phyloP scores from a whole-genome alignment of 92 coral and sea anemone genomes.

The Heteractis magnifica region DNA sequence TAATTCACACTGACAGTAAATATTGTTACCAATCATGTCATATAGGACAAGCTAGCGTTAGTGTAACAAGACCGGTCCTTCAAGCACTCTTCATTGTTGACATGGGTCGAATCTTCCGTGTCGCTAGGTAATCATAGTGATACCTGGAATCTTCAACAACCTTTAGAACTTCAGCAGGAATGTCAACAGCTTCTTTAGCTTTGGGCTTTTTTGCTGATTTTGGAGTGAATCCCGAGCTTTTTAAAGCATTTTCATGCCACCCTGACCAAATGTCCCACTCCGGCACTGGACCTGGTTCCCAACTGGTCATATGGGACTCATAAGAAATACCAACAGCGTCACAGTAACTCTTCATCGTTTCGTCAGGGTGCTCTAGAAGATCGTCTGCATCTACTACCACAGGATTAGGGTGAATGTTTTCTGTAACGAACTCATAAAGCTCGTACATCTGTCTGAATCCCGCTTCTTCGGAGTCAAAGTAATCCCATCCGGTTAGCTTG shows the following conservation, averaged over 20 bases:
- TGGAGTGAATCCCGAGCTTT: constrained; percentile 79
- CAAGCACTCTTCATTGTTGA: not conserved
- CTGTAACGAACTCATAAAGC: constrained; percentile 69
- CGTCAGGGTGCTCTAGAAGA: constrained; percentile 74
- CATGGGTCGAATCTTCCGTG: constrained; percentile 30
- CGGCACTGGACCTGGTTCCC: constrained; percentile 89
- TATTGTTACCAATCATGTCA: too few species aligned
- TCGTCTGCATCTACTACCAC: constrained; percentile 95
- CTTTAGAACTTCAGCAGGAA: constrained; percentile 58
- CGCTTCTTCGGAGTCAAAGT: constrained; percentile 84
- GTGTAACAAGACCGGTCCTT: not conserved
- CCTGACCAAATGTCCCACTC: constrained; percentile 94
- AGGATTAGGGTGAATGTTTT: constrained; percentile 61
- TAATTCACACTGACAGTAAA: too few species aligned
- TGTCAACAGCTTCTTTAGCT: constrained; percentile 20
- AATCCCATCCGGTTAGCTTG: constrained; percentile 94
- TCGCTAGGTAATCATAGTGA: constrained; percentile 48
- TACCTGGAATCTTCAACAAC: constrained; percentile 57
- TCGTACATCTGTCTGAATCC: constrained; percentile 91
- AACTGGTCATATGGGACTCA: constrained; percentile 82
- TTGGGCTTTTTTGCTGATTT: constrained; percentile 30
- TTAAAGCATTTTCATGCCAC: constrained; percentile 91
- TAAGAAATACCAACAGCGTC: constrained; percentile 78
- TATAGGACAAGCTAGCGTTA: too few species aligned
- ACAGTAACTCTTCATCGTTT: constrained; percentile 82